Evolutionary conservation across 1,140 invertebrate species (phyloP), one percentile per base, ranked within the genome.

Genomic region (Oppia nitens): DNA sequence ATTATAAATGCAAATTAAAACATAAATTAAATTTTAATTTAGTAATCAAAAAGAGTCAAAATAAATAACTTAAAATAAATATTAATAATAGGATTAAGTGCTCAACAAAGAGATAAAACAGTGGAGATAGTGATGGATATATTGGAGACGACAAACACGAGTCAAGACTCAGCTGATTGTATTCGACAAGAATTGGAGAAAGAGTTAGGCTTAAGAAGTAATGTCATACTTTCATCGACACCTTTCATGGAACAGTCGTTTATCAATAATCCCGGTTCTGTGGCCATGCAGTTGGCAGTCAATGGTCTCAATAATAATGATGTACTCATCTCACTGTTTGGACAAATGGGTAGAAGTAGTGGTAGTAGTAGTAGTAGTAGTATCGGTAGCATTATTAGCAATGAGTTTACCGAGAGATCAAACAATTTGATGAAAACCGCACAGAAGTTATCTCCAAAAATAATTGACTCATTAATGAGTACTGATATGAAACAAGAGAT

Each of bases 401-500:
- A 40, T 40, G 32, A 17, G 6, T 9, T 40, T 40, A 17, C 6
- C 6, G 32, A 40, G 32, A 40, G 17, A 17, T 6, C 32, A 6
- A 40, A 17, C 32, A 17, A 6, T 40, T 40, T 57, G 17, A 57
- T 57, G 55, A 48, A 24, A 45, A 55, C n/a, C 6, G 55, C 55
- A 2, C 2, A 27, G 17, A 47, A 27, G 21, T 47, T 47, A 29
- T 57, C 55, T 12, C 23, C 55, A 11, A 57, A 17, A 24, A 26
- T 57, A 25, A 24, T 57, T 2, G 55, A 57, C 23, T 57, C 55
- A 50, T 29, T 57, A 24, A 57, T 57, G 55, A 32, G 55, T 12
- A 23, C 40, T 47, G n/a, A 25, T 24, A 57, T 57, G 55, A 20
- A 21, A 12, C 17, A 51, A 26, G 55, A 57, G 40, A 57, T 57